A percentile compares a stretch with the other conserved stretches of the same genome.
Conservation (phyloP, 2,888 invertebrate genomes). For the Rotaria sp. region DNA sequence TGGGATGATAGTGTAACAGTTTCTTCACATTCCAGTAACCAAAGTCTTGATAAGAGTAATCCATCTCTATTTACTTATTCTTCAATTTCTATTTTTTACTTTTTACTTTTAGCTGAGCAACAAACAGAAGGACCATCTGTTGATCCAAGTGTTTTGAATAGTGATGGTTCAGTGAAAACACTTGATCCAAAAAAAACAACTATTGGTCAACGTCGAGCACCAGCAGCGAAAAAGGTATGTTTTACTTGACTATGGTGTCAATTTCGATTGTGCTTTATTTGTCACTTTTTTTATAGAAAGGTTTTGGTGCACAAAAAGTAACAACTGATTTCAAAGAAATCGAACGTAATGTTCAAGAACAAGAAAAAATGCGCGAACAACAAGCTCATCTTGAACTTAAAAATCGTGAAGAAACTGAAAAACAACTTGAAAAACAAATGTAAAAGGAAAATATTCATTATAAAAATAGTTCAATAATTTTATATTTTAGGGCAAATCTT, state of each 20-base stretch:
- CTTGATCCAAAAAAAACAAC: constrained; percentile 62
- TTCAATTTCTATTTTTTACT: neutral
- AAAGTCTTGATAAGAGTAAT: constrained; percentile 9
- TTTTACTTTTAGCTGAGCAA: constrained; percentile 5
- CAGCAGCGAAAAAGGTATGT: constrained; percentile 61
- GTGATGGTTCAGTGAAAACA: constrained; percentile 43
- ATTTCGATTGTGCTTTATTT: neutral
- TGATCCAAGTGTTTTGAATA: neutral
- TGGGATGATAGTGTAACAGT: constrained; percentile 3
- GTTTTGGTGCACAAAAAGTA: constrained; percentile 86
- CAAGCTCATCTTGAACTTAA: constrained; percentile 45
- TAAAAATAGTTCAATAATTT: neutral
- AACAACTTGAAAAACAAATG: constrained; percentile 50
- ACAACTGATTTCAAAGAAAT: constrained; percentile 88
- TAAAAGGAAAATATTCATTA: neutral
- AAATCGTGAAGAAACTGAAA: constrained; percentile 64
- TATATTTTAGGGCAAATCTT: constrained; percentile 48
- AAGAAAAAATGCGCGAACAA: constrained; percentile 33
- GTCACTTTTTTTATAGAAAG: constrained; percentile 60
- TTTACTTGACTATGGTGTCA: neutral
- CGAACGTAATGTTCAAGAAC: constrained; percentile 77
- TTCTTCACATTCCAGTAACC: constrained; percentile 45
- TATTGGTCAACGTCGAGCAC: constrained; percentile 67
- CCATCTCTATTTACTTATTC: neutral
- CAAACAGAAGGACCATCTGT: neutral